Conservation (phyloP, 1,140 invertebrate genomes). For the Drosophila teissieri region DNA sequence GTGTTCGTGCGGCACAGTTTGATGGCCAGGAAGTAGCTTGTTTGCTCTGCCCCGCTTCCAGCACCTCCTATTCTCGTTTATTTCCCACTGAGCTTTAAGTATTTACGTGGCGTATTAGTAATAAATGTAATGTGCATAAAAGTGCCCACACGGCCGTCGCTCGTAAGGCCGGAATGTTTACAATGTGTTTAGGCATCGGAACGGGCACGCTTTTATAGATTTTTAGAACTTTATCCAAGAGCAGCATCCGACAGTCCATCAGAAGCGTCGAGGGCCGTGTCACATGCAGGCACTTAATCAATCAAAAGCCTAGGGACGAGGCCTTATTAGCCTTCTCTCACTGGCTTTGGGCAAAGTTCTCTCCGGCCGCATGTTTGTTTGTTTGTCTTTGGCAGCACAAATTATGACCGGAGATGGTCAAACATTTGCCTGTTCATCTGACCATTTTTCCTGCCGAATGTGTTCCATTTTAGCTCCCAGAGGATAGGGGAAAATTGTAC, state of each 20-base stretch:
- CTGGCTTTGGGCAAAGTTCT: conserved; percentile 54
- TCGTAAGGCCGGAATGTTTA: conserved; percentile 66
- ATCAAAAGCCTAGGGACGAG: conserved; percentile 56
- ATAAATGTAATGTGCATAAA: conserved; percentile 80
- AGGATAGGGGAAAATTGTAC: conserved; percentile 14
- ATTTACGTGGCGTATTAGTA: conserved; percentile 83
- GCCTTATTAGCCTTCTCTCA: conserved; percentile 44
- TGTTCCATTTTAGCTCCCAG: conserved; percentile 21
- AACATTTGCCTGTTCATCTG: conserved; percentile 58
- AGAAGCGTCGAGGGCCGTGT: conserved; percentile 57
- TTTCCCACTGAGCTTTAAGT: conserved; percentile 59
- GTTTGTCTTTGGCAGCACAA: conserved; percentile 77
- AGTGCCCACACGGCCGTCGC: conserved; percentile 42
- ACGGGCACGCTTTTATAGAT: conserved; percentile 44
- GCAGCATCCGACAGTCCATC: conserved; percentile 28
- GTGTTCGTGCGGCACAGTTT: conserved; percentile 60
- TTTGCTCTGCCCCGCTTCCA: conserved; percentile 42
- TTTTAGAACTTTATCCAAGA: conserved; percentile 69
- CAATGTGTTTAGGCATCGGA: conserved; percentile 55
- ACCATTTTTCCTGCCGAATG: conserved; percentile 37
- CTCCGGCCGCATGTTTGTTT: conserved; percentile 38
- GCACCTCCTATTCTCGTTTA: neutral
- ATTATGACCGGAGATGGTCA: conserved; percentile 65
- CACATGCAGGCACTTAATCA: conserved; percentile 80
- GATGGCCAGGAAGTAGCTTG: conserved; percentile 71